Evolutionary conservation across 2,113 vertebrate species (phyloP), one percentile per base, ranked within the genome.

Genomic region (Tinamus guttatus): DNA sequence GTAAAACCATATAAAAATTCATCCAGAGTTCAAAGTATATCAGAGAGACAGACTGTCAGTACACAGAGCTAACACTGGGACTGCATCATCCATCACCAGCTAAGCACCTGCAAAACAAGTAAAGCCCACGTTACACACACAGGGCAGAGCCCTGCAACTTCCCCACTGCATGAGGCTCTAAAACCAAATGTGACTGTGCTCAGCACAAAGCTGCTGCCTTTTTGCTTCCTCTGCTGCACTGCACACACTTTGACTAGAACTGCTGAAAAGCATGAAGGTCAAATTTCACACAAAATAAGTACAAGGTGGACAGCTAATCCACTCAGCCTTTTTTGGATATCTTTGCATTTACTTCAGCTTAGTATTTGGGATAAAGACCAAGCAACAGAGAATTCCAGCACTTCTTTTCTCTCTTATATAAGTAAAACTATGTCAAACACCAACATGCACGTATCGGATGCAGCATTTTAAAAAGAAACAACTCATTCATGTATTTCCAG

Each of bases 1-100:
- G 82, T 90, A 94, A 88, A 96, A 73, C 47, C 58, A 73, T 65
- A 92, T 76, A 90, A 93, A 93, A 96, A 97, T 84, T 84, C 69
- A 92, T 79, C 80, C 82, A 91, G 82, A 65, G 87, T 95, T 97
- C 94, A 89, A 91, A 87, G 89, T 78, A 70, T 74, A 91, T 95
- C 81, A 70, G 85, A 74, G 73, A 94, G 59, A 89, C 63, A 87
- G 86, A 54, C 56, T 65, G 88, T 60, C 91, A 88, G 68, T 36
- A 88, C 81, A 78, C 87, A 90, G 83, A 86, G 28, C 92, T 86
- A 84, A 90, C 90, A 54, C 76, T 93, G 60, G 76, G 87, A 68
- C 79, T 70, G 54, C 83, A 59, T 45, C 92, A 93, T 95, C 80
- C 73, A 93, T 90, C 90, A 88, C 76, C 34, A 71, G 51, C 60